These are phyloP conservation scores for Naja naja DNA, from an alignment of 2,113 vertebrate species.

Conservation along the genomic window DNA sequence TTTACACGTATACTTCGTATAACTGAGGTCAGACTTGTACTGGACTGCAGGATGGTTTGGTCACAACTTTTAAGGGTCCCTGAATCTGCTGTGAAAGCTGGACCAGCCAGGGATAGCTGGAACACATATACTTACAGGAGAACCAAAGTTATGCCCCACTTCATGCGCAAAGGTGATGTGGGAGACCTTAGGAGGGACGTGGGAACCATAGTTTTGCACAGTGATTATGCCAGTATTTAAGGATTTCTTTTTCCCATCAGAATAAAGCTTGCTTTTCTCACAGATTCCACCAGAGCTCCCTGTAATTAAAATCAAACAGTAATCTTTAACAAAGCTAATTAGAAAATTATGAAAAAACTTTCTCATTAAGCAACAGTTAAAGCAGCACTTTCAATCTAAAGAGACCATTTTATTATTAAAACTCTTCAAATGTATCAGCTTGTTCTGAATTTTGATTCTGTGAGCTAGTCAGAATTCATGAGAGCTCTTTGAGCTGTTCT, in stretches of 20 bases:
- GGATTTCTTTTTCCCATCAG: conserved; percentile 93
- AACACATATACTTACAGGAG: conserved; percentile 83
- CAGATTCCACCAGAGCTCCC: conserved; percentile 97
- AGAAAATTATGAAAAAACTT: neutral
- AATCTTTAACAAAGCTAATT: neutral
- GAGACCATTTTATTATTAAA: neutral
- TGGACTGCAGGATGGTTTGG: neutral
- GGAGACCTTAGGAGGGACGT: conserved; percentile 96
- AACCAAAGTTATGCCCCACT: conserved; percentile 98
- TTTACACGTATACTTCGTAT: conserved; percentile 55
- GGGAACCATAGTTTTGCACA: conserved; percentile 96
- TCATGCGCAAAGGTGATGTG: conserved; percentile 99
- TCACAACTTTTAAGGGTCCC: neutral
- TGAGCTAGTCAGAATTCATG: neutral
- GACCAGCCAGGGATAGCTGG: neutral
- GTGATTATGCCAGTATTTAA: conserved; percentile 99
- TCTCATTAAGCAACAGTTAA: neutral
- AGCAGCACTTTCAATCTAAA: neutral
- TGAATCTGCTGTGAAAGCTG: neutral
- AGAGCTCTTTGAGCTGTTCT: neutral
- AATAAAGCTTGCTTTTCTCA: conserved; percentile 91
- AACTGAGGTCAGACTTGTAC: conserved; percentile 74
- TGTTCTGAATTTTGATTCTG: neutral
- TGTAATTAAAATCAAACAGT: conserved; percentile 51
- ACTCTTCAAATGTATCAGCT: neutral